Percentiles rank a stretch among this genome's conserved stretches.
phyloP scores from a whole-genome alignment of 2,888 invertebrate species.

The Heliconius charithonia region DNA sequence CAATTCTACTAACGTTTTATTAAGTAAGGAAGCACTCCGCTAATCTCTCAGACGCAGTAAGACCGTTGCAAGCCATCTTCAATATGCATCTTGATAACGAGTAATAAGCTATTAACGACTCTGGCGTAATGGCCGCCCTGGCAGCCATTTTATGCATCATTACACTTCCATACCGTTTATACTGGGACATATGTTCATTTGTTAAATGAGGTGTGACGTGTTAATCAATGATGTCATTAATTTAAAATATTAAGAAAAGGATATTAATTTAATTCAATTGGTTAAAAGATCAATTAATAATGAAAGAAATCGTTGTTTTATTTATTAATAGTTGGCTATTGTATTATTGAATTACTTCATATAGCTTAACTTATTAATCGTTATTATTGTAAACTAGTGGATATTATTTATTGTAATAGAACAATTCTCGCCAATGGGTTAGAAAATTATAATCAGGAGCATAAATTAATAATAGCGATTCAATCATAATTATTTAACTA shows the following conservation, averaged over 20 bases:
- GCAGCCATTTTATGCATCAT: constrained; percentile 51
- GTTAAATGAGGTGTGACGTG: constrained; percentile 33
- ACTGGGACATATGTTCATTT: constrained; percentile 31
- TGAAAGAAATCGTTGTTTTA: background rate
- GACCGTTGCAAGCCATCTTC: constrained; percentile 33
- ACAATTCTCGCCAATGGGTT: background rate
- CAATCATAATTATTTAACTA: background rate
- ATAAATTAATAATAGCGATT: background rate
- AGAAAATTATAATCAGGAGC: background rate
- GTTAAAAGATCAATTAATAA: background rate
- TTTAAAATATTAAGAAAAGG: constrained; percentile 2
- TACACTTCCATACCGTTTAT: constrained; percentile 50
- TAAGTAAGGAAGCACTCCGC: constrained; percentile 30
- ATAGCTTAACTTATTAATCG: background rate
- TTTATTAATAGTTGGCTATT: background rate
- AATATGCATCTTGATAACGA: constrained; percentile 42
- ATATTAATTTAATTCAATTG: background rate
- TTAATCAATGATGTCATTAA: constrained; percentile 28
- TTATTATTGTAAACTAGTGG: background rate
- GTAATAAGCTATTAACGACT: constrained; percentile 45
- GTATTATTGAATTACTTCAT: background rate
- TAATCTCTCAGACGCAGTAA: constrained; percentile 32
- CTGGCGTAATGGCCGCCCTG: constrained; percentile 41
- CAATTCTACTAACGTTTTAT: constrained; percentile 28
- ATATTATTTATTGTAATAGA: background rate